These are phyloP conservation scores for Achlya flavicornis DNA, from an alignment of 2,888 invertebrate species.

Conservation along the genomic window DNA sequence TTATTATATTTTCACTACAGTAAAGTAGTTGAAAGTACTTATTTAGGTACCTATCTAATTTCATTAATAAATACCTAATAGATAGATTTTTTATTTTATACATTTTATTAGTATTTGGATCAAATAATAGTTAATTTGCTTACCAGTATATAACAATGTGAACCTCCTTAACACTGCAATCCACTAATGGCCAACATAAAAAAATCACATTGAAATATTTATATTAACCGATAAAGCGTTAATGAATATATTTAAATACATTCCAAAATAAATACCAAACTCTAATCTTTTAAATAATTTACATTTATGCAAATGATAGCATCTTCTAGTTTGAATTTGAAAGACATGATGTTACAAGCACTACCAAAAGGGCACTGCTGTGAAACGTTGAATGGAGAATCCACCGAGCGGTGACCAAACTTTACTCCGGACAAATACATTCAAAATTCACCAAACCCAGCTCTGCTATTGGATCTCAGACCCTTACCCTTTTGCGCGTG, in stretches of 20 bases:
- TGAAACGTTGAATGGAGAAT: conserved; percentile 43
- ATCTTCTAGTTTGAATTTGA: conserved; percentile 38
- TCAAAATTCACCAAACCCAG: conserved; percentile 65
- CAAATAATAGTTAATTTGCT: neutral
- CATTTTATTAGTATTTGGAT: neutral
- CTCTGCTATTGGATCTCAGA: conserved; percentile 71
- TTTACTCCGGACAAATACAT: conserved; percentile 65
- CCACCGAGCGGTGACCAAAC: conserved; percentile 46
- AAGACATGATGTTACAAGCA: conserved; percentile 54
- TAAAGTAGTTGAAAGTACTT: no score
- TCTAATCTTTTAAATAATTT: conserved; percentile 6
- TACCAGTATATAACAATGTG: neutral
- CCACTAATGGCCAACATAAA: neutral
- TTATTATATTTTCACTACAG: no score
- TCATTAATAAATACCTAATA: no score
- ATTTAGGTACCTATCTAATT: no score
- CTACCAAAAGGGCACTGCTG: conserved; percentile 59
- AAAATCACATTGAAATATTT: neutral
- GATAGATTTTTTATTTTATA: neutral
- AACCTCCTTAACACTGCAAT: neutral
- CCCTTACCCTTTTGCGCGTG: conserved; percentile 78
- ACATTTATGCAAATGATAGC: conserved; percentile 9
- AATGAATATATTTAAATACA: neutral
- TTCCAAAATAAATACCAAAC: neutral
- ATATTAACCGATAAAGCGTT: neutral